These are phyloP conservation scores for Hyppa rectilinea DNA, from an alignment of 2,888 invertebrate species.

Conservation along the genomic window DNA sequence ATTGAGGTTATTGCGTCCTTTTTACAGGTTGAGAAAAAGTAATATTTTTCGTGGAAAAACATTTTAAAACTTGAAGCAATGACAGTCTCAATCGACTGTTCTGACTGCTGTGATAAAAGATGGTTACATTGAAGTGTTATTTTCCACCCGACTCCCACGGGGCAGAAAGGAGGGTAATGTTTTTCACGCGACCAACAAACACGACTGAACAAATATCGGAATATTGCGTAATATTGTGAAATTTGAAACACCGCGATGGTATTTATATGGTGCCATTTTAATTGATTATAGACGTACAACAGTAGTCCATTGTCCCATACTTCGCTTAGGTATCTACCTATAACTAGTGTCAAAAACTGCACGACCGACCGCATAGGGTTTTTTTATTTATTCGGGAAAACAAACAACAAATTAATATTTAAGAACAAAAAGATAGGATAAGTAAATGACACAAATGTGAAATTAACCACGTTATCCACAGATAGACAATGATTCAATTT, in stretches of 20 bases:
- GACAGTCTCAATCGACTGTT: conserved; percentile 44
- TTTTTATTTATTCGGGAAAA: too few relatives aligned
- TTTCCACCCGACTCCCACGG: conserved; percentile 46
- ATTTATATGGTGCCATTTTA: background rate
- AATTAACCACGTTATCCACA: too few relatives aligned
- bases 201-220: background rate
- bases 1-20: background rate
- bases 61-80: conserved; percentile 16
- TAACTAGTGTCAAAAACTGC: too few relatives aligned
- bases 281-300: background rate
- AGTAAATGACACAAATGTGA: too few relatives aligned
- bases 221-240: background rate
- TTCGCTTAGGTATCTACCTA: too few relatives aligned
- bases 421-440: too few relatives aligned
- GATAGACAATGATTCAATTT: too few relatives aligned
- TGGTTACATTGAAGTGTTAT: conserved; percentile 20
- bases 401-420: too few relatives aligned
- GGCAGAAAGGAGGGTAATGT: conserved; percentile 53
- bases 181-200: conserved; percentile 8
- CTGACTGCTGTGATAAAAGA: conserved; percentile 39
- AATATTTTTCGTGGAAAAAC: background rate
- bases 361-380: too few relatives aligned
- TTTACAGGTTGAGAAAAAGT: conserved; percentile 2
- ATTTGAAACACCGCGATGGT: background rate
- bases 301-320: too few relatives aligned